Evolutionary conservation across 2,888 invertebrate genomes (phyloP).

Genomic region (Cheilosia variabilis): DNA sequence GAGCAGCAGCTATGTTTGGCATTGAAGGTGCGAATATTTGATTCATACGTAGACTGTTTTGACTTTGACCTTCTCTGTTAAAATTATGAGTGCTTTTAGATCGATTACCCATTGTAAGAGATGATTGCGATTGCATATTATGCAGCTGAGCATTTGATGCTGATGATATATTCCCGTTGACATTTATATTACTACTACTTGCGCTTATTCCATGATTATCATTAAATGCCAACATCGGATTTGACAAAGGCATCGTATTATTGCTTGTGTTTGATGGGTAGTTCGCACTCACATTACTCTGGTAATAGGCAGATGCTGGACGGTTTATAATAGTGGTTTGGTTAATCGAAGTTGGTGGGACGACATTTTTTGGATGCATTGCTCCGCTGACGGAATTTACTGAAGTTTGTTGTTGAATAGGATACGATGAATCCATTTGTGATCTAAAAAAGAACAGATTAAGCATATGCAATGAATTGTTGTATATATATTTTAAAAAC

Average conservation of each 20-base stretch:
- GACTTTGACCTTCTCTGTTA: conserved; percentile 79
- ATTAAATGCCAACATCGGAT: conserved; percentile 79
- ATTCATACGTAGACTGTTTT: conserved; percentile 82
- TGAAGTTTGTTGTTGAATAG: conserved; percentile 76
- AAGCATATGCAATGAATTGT: background rate
- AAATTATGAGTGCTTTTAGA: conserved; percentile 81
- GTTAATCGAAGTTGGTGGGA: conserved; percentile 52
- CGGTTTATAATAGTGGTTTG: conserved; percentile 78
- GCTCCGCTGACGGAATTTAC: conserved; percentile 74
- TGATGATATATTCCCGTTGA: conserved; percentile 74
- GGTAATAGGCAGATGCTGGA: conserved; percentile 83
- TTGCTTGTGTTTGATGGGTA: conserved; percentile 66
- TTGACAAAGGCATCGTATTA: conserved; percentile 79
- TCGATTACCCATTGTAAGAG: conserved; percentile 80
- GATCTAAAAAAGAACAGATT: conserved; percentile 77
- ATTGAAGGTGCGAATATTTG: conserved; percentile 84
- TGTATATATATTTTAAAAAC: no score
- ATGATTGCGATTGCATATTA: conserved; percentile 78
- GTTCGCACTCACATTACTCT: conserved; percentile 78
- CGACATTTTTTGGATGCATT: conserved; percentile 28
- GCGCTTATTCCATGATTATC: conserved; percentile 78
- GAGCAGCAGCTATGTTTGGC: conserved; percentile 82
- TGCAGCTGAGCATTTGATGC: conserved; percentile 74
- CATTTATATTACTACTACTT: conserved; percentile 82
- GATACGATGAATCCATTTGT: conserved; percentile 79